These are phyloP conservation scores for Blomia tropicalis DNA, from an alignment of 2,888 invertebrate species.

Conservation along the genomic window DNA sequence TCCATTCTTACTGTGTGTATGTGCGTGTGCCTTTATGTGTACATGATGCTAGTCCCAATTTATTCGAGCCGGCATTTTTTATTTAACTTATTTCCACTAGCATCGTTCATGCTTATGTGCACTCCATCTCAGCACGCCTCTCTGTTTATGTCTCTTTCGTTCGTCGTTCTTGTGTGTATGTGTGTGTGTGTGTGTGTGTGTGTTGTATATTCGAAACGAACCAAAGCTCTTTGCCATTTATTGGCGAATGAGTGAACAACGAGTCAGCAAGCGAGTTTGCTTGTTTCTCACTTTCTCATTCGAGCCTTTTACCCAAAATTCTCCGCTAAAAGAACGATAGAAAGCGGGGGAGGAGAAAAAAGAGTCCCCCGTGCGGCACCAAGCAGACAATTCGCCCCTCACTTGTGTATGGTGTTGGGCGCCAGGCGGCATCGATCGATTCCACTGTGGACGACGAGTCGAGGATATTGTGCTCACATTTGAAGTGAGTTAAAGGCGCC, in stretches of 20 bases:
- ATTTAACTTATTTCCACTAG: slow-evolving; percentile 6
- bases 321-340: no score
- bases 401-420: background rate
- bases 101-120: slow-evolving; percentile 7
- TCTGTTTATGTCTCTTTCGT: slow-evolving; percentile 14
- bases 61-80: slow-evolving; percentile 14
- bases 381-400: no score
- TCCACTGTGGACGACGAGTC: background rate
- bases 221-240: background rate
- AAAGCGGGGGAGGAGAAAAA: no score
- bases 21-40: background rate
- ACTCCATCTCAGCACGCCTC: slow-evolving; percentile 3
- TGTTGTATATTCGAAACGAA: no score
- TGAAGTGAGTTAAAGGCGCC: no score
- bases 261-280: background rate
- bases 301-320: background rate
- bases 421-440: slow-evolving; percentile 13
- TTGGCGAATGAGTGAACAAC: background rate
- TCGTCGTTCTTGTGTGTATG: no score
- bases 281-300: background rate
- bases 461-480: no score
- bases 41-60: background rate
- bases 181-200: no score
- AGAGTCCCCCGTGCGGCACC: no score
- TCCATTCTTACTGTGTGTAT: background rate